Percentiles rank a stretch among this genome's conserved stretches.
phyloP scores from a whole-genome alignment of 1,140 invertebrate genomes.

The Ruditapes philippinarum region DNA sequence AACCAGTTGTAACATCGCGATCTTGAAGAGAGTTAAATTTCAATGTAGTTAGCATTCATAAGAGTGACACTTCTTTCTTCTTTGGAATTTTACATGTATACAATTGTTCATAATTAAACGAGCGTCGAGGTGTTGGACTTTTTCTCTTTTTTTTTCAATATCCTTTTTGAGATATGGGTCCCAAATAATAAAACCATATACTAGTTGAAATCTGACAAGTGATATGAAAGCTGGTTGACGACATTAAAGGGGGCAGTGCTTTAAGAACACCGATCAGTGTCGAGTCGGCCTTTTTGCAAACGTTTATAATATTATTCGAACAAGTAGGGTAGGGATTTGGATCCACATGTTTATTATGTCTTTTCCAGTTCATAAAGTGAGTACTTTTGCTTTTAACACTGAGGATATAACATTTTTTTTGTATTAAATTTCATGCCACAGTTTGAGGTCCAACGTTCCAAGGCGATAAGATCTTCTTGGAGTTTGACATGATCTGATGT shows the following conservation, averaged over 20 bases:
- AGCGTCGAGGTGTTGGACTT: neutral
- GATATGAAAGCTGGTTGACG: constrained; percentile 2
- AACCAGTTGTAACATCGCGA: neutral
- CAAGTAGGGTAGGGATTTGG: constrained; percentile 19
- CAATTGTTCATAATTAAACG: neutral
- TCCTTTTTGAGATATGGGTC: constrained; percentile 16
- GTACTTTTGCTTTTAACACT: constrained; percentile 27
- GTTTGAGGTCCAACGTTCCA: no score
- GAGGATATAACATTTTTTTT: constrained; percentile 6
- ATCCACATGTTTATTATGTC: constrained; percentile 16
- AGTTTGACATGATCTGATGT: neutral
- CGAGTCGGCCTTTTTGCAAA: constrained; percentile 15
- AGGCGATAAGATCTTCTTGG: neutral
- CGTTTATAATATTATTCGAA: neutral
- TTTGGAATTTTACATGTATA: neutral
- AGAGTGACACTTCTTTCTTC: constrained; percentile 18
- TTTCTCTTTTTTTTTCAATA: neutral
- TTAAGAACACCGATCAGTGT: neutral
- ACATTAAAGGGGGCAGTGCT: constrained; percentile 15
- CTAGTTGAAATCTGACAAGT: neutral
- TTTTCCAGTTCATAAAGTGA: constrained; percentile 13
- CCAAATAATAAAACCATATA: neutral
- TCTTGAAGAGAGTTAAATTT: neutral
- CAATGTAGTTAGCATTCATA: neutral
- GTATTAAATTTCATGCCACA: neutral